Evolutionary conservation across 2,797 vertebrate genomes (phyloP).

Genomic region (Dallia pectoralis): DNA sequence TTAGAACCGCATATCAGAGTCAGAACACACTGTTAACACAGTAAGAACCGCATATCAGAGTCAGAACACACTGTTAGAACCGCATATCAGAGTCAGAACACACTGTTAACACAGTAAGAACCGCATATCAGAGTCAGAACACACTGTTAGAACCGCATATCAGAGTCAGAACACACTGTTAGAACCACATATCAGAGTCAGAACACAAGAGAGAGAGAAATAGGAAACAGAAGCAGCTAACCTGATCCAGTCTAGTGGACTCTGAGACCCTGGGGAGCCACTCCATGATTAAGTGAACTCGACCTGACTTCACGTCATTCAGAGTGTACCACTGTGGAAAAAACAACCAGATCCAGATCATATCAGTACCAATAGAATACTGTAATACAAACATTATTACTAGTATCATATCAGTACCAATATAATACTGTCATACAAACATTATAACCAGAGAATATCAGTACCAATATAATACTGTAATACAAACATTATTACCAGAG

Average conservation of each 20-base stretch:
- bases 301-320: conserved; percentile 87
- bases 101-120: background rate
- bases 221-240: conserved; percentile 38
- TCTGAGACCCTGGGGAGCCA: conserved; percentile 77
- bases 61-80: conserved; percentile 1
- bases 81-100: conserved; percentile 7
- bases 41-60: background rate
- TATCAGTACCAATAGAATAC: background rate
- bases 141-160: conserved; percentile 2
- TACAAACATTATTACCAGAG: too few species aligned
- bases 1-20: too few species aligned
- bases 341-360: background rate
- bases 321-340: conserved; percentile 84
- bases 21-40: background rate
- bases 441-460: background rate
- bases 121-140: conserved; percentile 3
- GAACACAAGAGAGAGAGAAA: background rate
- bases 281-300: conserved; percentile 85
- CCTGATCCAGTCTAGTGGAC: conserved; percentile 80
- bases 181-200: too few species aligned
- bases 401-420: background rate
- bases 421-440: background rate
- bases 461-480: too few species aligned
- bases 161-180: too few species aligned
- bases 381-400: background rate